Evolutionary conservation across 2,888 invertebrate genomes (phyloP).

Genomic region (Rhopalosiphum nymphaeae): DNA sequence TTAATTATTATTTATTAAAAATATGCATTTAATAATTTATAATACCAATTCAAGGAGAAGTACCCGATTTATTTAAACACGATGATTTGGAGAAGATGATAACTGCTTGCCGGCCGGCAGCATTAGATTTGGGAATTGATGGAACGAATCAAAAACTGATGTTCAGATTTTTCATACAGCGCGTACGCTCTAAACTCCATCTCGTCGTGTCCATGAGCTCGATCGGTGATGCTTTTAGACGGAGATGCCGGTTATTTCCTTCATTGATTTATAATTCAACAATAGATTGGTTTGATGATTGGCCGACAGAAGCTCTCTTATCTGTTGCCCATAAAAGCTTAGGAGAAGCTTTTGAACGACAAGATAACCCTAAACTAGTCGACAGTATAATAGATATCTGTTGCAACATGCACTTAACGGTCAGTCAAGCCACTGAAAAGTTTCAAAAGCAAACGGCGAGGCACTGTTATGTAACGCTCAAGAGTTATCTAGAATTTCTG

Average conservation of each 20-base stretch:
- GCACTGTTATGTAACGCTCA: slow-evolving; percentile 92
- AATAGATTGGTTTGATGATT: slow-evolving; percentile 95
- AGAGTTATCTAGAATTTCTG: slow-evolving; percentile 91
- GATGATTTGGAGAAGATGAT: slow-evolving; percentile 89
- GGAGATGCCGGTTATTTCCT: slow-evolving; percentile 89
- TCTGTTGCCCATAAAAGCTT: slow-evolving; percentile 83
- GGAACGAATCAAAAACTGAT: slow-evolving; percentile 88
- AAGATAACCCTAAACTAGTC: slow-evolving; percentile 65
- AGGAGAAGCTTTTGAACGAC: slow-evolving; percentile 73
- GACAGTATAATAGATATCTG: not conserved
- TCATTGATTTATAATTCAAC: slow-evolving; percentile 95
- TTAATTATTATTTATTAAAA: not conserved
- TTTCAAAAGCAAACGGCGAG: slow-evolving; percentile 82
- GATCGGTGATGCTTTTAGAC: slow-evolving; percentile 87
- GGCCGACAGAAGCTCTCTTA: slow-evolving; percentile 92
- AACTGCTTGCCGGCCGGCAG: slow-evolving; percentile 80
- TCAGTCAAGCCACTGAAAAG: slow-evolving; percentile 72
- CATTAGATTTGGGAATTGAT: slow-evolving; percentile 77
- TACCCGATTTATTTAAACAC: slow-evolving; percentile 88
- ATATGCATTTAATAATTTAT: not conserved
- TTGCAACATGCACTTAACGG: slow-evolving; percentile 28
- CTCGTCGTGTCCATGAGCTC: slow-evolving; percentile 91
- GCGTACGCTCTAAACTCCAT: slow-evolving; percentile 91
- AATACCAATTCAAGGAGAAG: slow-evolving; percentile 76
- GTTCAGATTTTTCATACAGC: slow-evolving; percentile 88